phyloP scores from a whole-genome alignment of 2,888 invertebrate species.

The Stenichneumon culpator region DNA sequence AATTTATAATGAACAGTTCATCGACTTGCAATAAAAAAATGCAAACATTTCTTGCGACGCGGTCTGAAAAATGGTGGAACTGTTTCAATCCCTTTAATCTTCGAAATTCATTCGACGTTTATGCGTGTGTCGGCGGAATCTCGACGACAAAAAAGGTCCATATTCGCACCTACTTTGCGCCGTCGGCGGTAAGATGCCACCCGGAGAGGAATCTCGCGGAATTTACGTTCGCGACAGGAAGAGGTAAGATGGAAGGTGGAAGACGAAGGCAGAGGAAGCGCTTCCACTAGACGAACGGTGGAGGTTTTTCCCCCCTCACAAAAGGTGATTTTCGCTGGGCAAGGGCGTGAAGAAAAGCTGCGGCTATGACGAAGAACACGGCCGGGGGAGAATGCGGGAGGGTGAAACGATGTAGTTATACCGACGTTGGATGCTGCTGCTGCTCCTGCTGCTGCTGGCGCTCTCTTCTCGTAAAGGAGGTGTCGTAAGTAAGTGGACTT shows the following conservation, averaged over 20 bases:
- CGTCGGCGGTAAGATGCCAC: neutral
- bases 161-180: slow-evolving; percentile 3
- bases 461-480: slow-evolving; percentile 33
- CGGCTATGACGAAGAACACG: slow-evolving; percentile 28
- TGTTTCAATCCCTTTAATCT: neutral
- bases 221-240: slow-evolving; percentile 39
- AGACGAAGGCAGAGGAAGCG: neutral
- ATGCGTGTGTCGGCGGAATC: no score
- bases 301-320: slow-evolving; percentile 7
- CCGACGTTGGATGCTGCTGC: slow-evolving; percentile 19
- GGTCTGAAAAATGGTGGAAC: no score
- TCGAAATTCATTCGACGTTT: neutral
- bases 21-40: no score
- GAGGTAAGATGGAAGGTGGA: neutral
- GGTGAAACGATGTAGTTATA: slow-evolving; percentile 35
- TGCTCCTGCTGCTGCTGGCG: neutral
- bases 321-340: slow-evolving; percentile 48
- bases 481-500: slow-evolving; percentile 64
- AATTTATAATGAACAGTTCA: no score
- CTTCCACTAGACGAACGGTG: slow-evolving; percentile 5
- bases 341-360: slow-evolving; percentile 32
- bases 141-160: neutral
- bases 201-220: neutral
- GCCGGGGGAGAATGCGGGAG: slow-evolving; percentile 12
- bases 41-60: no score